Evolutionary conservation across 2,888 invertebrate genomes (phyloP), one percentile per base, ranked within the genome.

Genomic region (Nomada hirtipes): DNA sequence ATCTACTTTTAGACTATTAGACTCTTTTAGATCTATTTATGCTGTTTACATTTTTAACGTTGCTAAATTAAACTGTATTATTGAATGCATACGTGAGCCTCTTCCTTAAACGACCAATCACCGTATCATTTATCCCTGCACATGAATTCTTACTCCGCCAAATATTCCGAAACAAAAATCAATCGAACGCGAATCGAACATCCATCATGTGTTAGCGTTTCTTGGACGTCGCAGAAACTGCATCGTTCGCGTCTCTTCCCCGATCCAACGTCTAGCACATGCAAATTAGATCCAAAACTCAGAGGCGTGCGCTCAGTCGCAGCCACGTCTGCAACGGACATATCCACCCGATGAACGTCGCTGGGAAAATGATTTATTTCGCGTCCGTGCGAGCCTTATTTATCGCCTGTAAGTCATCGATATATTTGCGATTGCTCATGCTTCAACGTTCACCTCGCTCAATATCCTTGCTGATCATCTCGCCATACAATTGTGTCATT

Each of bases 281-380:
- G 79, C 67, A 82, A 82, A 82, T 82, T 79, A 75, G 79, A 79
- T 79, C 75, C 60, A 65, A 79, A 79, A 79, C 64, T 71, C 79
- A 20, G 65, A 36, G 70, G 36, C 55, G 61, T 42, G 61, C 60
- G 47, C 29, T 77, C 63, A 63, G 77, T 81, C 23, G 55, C 68
- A 55, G 60, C 36, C 60, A 57, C 50, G 67, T 70, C 70, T 74
- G 75, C 52, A 26, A 18, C 59, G 70, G 61, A 75, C 60, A 42
- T 63, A 65, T 70, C 61, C 65, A 67, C 44, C 61, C 26, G 65
- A 65, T 20, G 61, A 63, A 63, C 29, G 15, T 20, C 59, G 55
- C 42, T 61, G 70, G 70, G 81, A 53, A 82, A 71, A 79, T 82
- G 60, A 75, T 79, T 82, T 75, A 75, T 82, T 70, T 70, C 81